Base-by-base conservation (phyloP, 2,888 invertebrate genomes). In the Dryobota labecula region DNA sequence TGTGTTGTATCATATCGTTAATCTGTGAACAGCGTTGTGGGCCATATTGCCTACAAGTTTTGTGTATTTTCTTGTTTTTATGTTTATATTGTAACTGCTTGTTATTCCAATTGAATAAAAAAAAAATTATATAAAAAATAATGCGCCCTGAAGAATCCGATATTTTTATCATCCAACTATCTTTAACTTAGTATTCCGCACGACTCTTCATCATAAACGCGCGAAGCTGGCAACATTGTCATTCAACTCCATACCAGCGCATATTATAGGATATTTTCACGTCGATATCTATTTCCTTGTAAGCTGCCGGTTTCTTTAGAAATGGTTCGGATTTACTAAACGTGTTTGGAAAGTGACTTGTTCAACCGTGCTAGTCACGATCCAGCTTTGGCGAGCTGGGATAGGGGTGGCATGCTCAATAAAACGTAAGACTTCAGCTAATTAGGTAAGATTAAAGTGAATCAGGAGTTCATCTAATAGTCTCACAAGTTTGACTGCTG, bases 291-390 rank as follows among this genome's bases (percentile, higher is more conserved):
- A 84, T 86, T 86, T 83, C 83, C 80, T 85, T 79, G 61, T 80
- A 75, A 75, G 69, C 61, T 78, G 82, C 74, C 70, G 80, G 88
- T 90, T 88, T 89, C 86, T 76, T 89, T 90, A 88, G 89, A 91
- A 92, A 93, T 91, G 90, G 92, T 88, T 87, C 86, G 90, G 90
- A 91, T 90, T 90, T 87, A 83, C 86, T 56, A 90, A 94, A 94
- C 95, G 83, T 88, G 95, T 94, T 85, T 94, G 91, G 95, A 94
- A 95, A 94, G 94, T 92, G 87, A 87, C 86, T 86, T 75, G 84
- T 82, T 85, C 88, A 92, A 89, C 88, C 90, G 91, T 90, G 80
- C 87, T 83, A 76, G 85, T 85, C 87, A 85, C 87, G 88, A 87
- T 82, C 74, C 80, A 79, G 84, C 77, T 78, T 75, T 38, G 45